Conservation (phyloP, 64 coral and sea anemone species). For the Pachyseris speciosa region DNA sequence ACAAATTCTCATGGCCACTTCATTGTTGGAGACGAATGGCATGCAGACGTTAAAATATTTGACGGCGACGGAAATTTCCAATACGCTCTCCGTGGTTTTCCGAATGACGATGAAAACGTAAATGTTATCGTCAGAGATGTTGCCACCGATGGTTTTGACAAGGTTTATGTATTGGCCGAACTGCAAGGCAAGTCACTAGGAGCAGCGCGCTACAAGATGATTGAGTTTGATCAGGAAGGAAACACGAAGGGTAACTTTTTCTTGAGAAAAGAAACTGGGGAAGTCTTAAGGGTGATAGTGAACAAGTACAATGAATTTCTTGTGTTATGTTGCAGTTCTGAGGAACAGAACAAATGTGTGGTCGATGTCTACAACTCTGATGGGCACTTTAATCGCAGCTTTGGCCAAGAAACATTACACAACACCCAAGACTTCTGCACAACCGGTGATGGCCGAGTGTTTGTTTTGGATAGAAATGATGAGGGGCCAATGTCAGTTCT, state of each 20-base stretch:
- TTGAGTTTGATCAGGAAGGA: not conserved
- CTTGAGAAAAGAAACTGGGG: not conserved
- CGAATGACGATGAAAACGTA: not conserved
- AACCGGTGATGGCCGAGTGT: not conserved
- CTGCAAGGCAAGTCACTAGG: not conserved
- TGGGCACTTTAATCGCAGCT: not conserved
- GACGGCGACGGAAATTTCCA: not conserved
- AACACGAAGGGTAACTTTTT: not conserved
- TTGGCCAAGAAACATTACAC: not conserved
- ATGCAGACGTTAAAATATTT: not conserved
- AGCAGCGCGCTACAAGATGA: not conserved
- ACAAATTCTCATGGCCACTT: not conserved
- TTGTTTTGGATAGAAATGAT: not conserved
- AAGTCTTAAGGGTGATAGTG: not conserved
- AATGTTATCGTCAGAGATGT: not conserved
- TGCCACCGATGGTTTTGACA: not conserved
- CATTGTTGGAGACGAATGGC: constrained; percentile 18
- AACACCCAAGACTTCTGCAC: not conserved
- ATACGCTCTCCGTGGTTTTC: not conserved
- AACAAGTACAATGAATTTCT: not conserved
- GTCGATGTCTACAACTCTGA: not conserved
- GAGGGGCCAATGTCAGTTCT: not conserved
- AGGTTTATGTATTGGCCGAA: not conserved
- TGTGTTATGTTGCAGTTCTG: not conserved
- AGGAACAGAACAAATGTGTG: not conserved